phyloP scores from a whole-genome alignment of 2,888 invertebrate genomes.

The Biston betularia region DNA sequence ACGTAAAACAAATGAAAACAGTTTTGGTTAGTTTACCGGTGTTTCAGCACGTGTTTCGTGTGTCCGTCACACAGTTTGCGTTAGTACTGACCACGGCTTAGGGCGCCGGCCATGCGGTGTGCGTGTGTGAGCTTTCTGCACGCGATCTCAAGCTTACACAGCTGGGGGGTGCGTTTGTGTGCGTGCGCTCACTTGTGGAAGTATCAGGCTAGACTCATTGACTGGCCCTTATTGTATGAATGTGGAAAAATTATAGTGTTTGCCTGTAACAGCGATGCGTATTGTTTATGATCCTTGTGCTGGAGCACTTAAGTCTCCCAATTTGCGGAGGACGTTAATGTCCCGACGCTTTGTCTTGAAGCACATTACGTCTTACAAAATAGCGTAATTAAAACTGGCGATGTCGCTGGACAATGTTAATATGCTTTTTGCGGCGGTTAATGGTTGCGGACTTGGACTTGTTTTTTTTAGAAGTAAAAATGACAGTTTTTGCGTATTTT shows the following conservation, averaged over 20 bases:
- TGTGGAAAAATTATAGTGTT: constrained; percentile 86
- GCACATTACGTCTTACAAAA: constrained; percentile 77
- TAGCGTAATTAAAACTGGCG: constrained; percentile 75
- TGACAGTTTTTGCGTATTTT: too few relatives aligned
- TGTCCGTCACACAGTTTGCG: constrained; percentile 86
- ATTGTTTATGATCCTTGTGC: constrained; percentile 78
- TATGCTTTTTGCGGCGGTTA: constrained; percentile 49
- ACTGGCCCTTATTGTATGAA: constrained; percentile 86
- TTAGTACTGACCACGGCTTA: constrained; percentile 86
- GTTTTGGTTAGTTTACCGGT: constrained; percentile 75
- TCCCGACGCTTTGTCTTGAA: constrained; percentile 72
- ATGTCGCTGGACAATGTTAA: constrained; percentile 55
- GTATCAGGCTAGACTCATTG: constrained; percentile 86
- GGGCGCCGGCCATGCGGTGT: constrained; percentile 83
- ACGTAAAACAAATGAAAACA: constrained; percentile 52
- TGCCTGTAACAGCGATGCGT: constrained; percentile 80
- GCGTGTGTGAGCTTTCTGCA: constrained; percentile 85
- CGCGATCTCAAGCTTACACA: constrained; percentile 82
- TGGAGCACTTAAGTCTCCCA: constrained; percentile 79
- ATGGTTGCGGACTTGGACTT: constrained; percentile 29
- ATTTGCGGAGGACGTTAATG: constrained; percentile 79
- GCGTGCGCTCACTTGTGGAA: constrained; percentile 78
- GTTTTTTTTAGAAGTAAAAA: neutral
- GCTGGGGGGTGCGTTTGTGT: constrained; percentile 78
- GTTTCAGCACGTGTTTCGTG: constrained; percentile 85